Percentiles rank a stretch among this genome's conserved stretches.
These are phyloP conservation scores for Larimichthys polyactis DNA, from an alignment of 2,113 vertebrate species.

Conservation along the genomic window DNA sequence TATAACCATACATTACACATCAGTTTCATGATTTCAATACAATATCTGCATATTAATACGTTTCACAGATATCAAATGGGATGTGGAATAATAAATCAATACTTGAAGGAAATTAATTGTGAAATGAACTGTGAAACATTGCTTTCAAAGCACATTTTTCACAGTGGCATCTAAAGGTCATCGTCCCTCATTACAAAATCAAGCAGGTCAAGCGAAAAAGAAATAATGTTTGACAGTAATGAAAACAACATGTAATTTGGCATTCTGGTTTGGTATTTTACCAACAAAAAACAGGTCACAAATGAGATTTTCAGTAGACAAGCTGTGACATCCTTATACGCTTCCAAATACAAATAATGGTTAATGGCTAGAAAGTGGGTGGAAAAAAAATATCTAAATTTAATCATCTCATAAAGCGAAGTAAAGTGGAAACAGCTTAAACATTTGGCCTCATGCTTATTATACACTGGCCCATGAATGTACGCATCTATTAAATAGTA, in stretches of 20 bases:
- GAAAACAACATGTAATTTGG: not conserved
- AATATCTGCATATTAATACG: not conserved
- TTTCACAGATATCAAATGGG: not conserved
- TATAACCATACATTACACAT: not conserved
- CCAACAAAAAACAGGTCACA: not conserved
- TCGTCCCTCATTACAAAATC: not conserved
- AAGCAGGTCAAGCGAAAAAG: not conserved
- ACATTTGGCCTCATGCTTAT: not conserved
- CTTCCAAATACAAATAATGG: not conserved
- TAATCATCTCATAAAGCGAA: not conserved
- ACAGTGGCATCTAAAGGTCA: not conserved
- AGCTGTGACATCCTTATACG: not conserved
- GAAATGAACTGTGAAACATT: slow-evolving; percentile 9
- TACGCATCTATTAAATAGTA: not conserved
- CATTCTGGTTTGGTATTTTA: not conserved
- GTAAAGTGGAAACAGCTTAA: not conserved
- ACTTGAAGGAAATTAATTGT: slow-evolving; percentile 8
- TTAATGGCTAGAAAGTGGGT: not conserved
- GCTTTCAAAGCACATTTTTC: not conserved
- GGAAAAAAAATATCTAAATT: slow-evolving; percentile 1
- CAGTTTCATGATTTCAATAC: not conserved
- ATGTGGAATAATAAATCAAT: not conserved
- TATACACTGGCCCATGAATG: not conserved
- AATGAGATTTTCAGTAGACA: not conserved
- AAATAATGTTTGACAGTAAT: too few species aligned